These are phyloP conservation scores for Hirundichthys speculiger DNA, from an alignment of 2,113 vertebrate genomes.

Conservation along the genomic window DNA sequence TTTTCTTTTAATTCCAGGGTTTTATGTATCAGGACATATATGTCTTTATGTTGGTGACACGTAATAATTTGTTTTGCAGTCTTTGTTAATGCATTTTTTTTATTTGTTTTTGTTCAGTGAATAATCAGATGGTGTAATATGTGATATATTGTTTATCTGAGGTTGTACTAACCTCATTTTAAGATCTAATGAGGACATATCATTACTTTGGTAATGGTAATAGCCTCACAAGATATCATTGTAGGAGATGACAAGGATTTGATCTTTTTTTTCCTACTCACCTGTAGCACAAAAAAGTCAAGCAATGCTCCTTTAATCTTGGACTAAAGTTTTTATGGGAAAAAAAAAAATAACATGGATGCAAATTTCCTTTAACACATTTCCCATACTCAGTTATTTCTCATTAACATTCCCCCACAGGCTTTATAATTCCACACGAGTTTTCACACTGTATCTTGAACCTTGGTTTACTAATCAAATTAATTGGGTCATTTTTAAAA, in stretches of 20 bases:
- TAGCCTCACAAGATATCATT: constrained; percentile 3
- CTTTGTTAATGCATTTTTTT: too few species aligned
- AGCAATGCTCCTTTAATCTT: constrained; percentile 29
- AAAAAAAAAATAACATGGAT: neutral
- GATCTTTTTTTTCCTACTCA: neutral
- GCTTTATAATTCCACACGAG: constrained; percentile 47
- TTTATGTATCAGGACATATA: too few species aligned
- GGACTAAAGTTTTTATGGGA: too few species aligned
- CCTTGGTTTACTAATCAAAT: constrained; percentile 68
- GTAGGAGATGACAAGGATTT: constrained; percentile 21
- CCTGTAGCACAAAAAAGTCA: constrained; percentile 11
- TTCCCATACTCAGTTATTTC: constrained; percentile 35
- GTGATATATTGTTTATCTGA: too few species aligned
- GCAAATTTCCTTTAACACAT: constrained; percentile 28
- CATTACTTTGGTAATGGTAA: constrained; percentile 3
- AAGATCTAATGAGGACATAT: too few species aligned
- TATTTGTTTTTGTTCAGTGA: too few species aligned
- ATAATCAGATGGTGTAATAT: too few species aligned
- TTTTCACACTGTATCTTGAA: constrained; percentile 54
- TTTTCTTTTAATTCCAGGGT: too few species aligned
- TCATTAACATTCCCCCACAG: constrained; percentile 37
- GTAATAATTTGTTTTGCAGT: too few species aligned
- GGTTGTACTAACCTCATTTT: too few species aligned
- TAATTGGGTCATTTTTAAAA: constrained; percentile 69
- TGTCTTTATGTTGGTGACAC: too few species aligned